phyloP scores from a whole-genome alignment of 2,113 vertebrate species.

The Vidua macroura region DNA sequence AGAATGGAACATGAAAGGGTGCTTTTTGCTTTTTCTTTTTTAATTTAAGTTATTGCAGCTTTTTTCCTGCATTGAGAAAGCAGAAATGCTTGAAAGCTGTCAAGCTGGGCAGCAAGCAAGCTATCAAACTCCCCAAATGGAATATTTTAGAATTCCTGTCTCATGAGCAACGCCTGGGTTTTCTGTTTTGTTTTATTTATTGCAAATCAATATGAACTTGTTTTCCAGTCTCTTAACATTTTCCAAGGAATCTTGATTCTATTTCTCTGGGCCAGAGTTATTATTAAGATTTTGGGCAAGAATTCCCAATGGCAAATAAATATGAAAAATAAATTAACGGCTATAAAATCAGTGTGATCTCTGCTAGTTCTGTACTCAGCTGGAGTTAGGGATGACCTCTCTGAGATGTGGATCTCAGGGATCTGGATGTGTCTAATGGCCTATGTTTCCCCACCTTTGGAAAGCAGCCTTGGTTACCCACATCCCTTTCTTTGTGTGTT shows the following conservation, averaged over 20 bases:
- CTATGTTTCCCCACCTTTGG: background rate
- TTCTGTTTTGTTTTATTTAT: background rate
- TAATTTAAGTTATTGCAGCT: background rate
- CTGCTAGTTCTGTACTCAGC: background rate
- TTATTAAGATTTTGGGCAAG: background rate
- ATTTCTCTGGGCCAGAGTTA: background rate
- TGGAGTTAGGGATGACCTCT: background rate
- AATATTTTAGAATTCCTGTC: constrained; percentile 27
- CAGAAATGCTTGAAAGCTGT: background rate
- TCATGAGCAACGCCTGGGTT: background rate
- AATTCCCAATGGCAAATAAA: background rate
- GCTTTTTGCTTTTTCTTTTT: background rate
- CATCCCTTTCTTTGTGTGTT: background rate
- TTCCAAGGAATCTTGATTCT: background rate
- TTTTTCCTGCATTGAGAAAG: background rate
- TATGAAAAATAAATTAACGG: background rate
- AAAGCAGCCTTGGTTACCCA: background rate
- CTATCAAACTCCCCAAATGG: background rate
- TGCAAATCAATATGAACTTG: background rate
- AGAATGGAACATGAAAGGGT: background rate
- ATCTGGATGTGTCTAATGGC: background rate
- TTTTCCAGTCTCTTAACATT: background rate
- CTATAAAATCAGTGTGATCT: background rate
- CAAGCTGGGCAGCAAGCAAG: background rate
- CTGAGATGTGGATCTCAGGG: background rate